Percentiles rank a stretch among this genome's conserved stretches.
Conservation (phyloP, 2,113 vertebrate genomes). For the Oryzias curvinotus region DNA sequence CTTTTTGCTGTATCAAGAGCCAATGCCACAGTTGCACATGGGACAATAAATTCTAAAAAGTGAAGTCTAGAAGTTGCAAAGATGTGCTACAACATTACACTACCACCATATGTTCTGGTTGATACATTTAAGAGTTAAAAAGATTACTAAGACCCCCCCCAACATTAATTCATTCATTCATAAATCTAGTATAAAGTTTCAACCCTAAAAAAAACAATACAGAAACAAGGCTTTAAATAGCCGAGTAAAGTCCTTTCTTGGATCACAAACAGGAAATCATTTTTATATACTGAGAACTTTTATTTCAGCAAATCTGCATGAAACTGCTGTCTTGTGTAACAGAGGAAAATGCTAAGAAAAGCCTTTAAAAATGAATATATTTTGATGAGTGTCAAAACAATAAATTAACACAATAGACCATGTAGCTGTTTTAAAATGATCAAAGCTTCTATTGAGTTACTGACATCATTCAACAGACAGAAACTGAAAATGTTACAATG, state of each 20-base stretch:
- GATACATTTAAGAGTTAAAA: too few species aligned
- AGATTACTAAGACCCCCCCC: too few species aligned
- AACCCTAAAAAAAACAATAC: neutral
- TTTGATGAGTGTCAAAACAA: constrained; percentile 51
- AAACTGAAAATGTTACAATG: constrained; percentile 75
- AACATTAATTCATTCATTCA: too few species aligned
- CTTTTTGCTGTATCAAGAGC: too few species aligned
- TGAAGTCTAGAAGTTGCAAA: too few species aligned
- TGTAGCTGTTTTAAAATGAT: constrained; percentile 71
- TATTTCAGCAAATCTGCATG: neutral
- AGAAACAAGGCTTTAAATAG: neutral
- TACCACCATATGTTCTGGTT: too few species aligned
- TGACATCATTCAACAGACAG: constrained; percentile 72
- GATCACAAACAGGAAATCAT: neutral
- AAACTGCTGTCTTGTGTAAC: neutral
- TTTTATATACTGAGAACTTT: neutral
- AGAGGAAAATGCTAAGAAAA: neutral
- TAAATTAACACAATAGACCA: constrained; percentile 75
- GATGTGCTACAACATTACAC: too few species aligned
- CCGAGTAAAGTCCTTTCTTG: neutral
- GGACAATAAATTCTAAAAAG: too few species aligned
- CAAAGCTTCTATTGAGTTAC: constrained; percentile 75
- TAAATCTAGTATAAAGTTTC: neutral
- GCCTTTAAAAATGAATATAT: constrained; percentile 37
- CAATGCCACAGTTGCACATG: too few species aligned